Evolutionary conservation across 2,888 invertebrate species (phyloP), one percentile per base, ranked within the genome.

Genomic region (Timema cristinae): DNA sequence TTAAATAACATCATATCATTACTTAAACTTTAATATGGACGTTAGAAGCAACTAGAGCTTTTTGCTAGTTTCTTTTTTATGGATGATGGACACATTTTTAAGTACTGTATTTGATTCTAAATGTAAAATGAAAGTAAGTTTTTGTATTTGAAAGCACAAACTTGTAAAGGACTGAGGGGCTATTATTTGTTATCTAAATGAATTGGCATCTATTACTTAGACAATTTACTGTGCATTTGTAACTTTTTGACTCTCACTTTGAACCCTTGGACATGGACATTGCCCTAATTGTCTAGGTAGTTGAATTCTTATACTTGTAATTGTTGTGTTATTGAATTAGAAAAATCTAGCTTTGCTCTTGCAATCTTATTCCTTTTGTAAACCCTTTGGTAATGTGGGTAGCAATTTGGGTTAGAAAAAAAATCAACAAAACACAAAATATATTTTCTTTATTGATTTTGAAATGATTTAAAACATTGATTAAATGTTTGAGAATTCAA

Each of bases 181-280:
- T 32, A 32, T 32, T 32, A 32, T 32, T 32, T 32, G 32, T 32
- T 32, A 32, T 32, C 32, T 32, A 32, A 32, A 32, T 32, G 32
- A 32, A 32, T 63, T 63, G 47, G 63, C 16, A 63, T 63, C n/a
- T 63, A 63, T 63, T 63, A 47, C 63, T 63, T 47, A 47, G 32
- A 63, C 16, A 13, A 63, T 47, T 32, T 47, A 63, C 63, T 47
- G 63, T 13, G n/a, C 54, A 13, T 63, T 32, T 16, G 63, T 11
- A 63, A 13, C 13, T n/a, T 63, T 63, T 63, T 32, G 16, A 32
- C 10, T 32, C 32, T 48, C 47, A 47, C 47, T 47, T 54, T 50
- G 66, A 71, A 71, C 68, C 71, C 50, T 71, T 71, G 71, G 71
- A 56, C 71, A 71, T 71, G 71, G 71, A 71, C 61, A 59, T 48